Percentiles rank a stretch among this genome's conserved stretches.
These are phyloP conservation scores for Neosilurus hyrtlii DNA, from an alignment of 2,797 vertebrate species.

Conservation along the genomic window DNA sequence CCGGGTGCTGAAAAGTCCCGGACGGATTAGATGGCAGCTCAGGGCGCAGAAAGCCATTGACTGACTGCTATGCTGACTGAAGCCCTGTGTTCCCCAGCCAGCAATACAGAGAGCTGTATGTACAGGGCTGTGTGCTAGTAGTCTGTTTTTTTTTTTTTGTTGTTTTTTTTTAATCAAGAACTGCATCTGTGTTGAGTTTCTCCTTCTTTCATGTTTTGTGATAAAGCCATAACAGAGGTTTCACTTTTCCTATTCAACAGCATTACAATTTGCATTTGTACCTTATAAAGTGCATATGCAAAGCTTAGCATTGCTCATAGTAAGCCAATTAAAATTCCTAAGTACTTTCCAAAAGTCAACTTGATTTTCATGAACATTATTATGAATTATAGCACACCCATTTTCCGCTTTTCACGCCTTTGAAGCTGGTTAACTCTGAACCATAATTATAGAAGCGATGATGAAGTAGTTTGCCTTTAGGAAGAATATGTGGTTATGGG, in stretches of 20 bases:
- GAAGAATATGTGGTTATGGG: conserved; percentile 62
- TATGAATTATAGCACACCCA: conserved; percentile 23
- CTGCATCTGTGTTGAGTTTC: background rate
- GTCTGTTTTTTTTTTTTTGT: background rate
- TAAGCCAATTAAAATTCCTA: conserved; percentile 9
- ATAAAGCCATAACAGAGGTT: background rate
- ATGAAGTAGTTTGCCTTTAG: conserved; percentile 61
- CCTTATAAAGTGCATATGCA: conserved; percentile 8
- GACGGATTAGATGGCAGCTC: conserved; percentile 60
- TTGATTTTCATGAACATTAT: conserved; percentile 11
- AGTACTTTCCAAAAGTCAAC: conserved; percentile 11
- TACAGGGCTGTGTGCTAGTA: conserved; percentile 27
- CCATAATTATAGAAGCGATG: conserved; percentile 66
- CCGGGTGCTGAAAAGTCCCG: conserved; percentile 65
- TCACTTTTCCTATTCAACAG: background rate
- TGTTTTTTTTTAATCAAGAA: background rate
- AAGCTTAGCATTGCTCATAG: background rate
- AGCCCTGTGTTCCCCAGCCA: conserved; percentile 55
- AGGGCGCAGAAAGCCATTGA: conserved; percentile 62
- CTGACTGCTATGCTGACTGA: conserved; percentile 57
- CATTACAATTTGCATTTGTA: background rate
- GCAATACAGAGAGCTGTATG: conserved; percentile 59
- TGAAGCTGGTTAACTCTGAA: conserved; percentile 64
- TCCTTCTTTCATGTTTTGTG: background rate
- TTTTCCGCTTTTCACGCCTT: conserved; percentile 22